Evolutionary conservation across 53 echinoderm and acorn worm species (phyloP).

Genomic region (Luidia sarsii): DNA sequence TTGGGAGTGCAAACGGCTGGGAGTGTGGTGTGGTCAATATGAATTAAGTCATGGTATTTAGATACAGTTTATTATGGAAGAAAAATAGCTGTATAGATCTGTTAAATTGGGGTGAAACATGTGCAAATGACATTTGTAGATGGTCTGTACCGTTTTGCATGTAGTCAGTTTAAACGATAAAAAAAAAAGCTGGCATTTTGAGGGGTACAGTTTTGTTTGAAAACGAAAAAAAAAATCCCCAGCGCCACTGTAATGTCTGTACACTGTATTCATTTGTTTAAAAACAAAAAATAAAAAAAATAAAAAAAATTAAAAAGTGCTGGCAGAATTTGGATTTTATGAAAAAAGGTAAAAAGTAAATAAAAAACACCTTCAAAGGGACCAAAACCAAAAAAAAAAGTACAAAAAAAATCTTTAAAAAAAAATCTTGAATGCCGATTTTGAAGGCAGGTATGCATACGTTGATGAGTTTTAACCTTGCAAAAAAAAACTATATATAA

Average conservation of each 20-base stretch:
- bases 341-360: constrained; percentile 44
- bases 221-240: background rate
- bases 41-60: too few relatives aligned
- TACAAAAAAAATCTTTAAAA: background rate
- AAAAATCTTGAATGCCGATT: constrained; percentile 30
- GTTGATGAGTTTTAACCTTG: constrained; percentile 51
- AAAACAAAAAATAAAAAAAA: constrained; percentile 9
- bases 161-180: constrained; percentile 28
- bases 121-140: constrained; percentile 32
- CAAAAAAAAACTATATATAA: constrained; percentile 53
- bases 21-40: too few relatives aligned
- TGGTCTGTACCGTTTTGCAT: constrained; percentile 10
- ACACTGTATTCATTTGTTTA: constrained; percentile 54
- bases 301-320: too few relatives aligned
- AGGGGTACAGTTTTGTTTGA: background rate
- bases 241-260: constrained; percentile 25
- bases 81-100: constrained; percentile 33
- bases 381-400: constrained; percentile 47
- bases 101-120: constrained; percentile 10
- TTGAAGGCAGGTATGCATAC: constrained; percentile 54
- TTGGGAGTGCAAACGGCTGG: too few relatives aligned
- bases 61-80: constrained; percentile 30
- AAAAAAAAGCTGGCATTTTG: background rate
- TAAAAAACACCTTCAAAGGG: constrained; percentile 40
- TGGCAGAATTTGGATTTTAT: constrained; percentile 53